Conservation (phyloP, 2,888 invertebrate species). For the Anodontia alba region DNA sequence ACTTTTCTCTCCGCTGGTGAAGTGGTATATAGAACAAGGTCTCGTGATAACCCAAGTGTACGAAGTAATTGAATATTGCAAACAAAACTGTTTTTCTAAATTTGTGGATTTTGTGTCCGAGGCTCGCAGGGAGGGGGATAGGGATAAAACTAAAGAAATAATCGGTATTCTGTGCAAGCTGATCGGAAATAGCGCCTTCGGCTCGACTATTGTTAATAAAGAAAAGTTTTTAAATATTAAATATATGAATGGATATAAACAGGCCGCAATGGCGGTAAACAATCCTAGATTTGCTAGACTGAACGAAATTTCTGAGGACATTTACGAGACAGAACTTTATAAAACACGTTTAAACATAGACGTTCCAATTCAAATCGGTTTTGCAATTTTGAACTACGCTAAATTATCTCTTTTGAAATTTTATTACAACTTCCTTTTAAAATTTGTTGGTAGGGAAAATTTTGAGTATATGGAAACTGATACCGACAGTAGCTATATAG, state of each 20-base stretch:
- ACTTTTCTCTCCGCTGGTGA: constrained; percentile 27
- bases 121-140: constrained; percentile 28
- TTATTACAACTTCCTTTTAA: neutral
- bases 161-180: constrained; percentile 22
- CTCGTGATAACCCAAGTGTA: constrained; percentile 27
- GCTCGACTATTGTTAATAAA: constrained; percentile 21
- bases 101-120: constrained; percentile 24
- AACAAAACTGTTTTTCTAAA: constrained; percentile 20
- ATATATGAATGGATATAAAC: constrained; percentile 14
- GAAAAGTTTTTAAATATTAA: constrained; percentile 28
- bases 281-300: neutral
- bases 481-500: constrained; percentile 37
- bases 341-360: constrained; percentile 38
- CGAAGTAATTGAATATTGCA: constrained; percentile 32
- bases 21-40: constrained; percentile 45
- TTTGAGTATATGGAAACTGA: constrained; percentile 20
- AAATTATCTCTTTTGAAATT: constrained; percentile 30
- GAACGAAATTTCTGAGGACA: neutral
- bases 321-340: constrained; percentile 21
- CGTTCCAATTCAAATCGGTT: constrained; percentile 56
- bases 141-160: constrained; percentile 13
- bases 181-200: constrained; percentile 27
- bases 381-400: constrained; percentile 60
- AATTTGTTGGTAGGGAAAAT: neutral
- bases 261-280: neutral